Conservation (phyloP, 2,113 vertebrate genomes). For the Notothenia rossii region DNA sequence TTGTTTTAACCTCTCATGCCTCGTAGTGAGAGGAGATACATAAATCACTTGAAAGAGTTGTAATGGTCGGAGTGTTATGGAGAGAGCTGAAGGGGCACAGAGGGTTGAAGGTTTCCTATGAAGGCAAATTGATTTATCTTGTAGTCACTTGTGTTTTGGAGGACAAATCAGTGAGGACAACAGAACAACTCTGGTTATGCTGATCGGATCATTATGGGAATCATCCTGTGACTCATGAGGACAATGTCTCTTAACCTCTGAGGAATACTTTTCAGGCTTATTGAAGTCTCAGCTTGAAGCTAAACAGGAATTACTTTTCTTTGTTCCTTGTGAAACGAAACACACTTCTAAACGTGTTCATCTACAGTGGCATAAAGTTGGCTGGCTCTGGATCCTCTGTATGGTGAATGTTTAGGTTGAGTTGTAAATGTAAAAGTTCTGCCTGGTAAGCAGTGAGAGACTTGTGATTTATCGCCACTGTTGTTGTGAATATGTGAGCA, state of each 20-base stretch:
- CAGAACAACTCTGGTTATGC: conserved; percentile 27
- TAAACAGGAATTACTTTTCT: neutral
- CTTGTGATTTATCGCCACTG: no score
- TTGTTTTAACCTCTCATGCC: conserved; percentile 45
- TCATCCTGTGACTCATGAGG: conserved; percentile 10
- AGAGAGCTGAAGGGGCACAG: conserved; percentile 36
- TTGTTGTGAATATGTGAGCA: no score
- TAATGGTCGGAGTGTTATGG: conserved; percentile 40
- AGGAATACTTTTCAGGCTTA: conserved; percentile 12
- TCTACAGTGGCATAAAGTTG: no score
- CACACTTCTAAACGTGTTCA: no score
- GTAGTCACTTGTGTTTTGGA: conserved; percentile 28
- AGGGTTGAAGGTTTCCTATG: conserved; percentile 66
- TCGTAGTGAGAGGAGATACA: conserved; percentile 19
- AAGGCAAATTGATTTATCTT: conserved; percentile 58
- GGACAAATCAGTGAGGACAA: conserved; percentile 36
- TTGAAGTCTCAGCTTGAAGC: neutral
- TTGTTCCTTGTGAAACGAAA: neutral
- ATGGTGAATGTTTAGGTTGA: no score
- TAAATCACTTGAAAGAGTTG: conserved; percentile 50
- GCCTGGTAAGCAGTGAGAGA: no score
- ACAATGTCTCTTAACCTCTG: conserved; percentile 7
- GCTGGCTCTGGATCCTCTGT: no score
- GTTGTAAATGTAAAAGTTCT: no score
- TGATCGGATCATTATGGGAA: conserved; percentile 21